A percentile compares a stretch with the other conserved stretches of the same genome.
These are phyloP conservation scores for Aphaenogaster rudis DNA, from an alignment of 1,140 invertebrate species.

Conservation along the genomic window DNA sequence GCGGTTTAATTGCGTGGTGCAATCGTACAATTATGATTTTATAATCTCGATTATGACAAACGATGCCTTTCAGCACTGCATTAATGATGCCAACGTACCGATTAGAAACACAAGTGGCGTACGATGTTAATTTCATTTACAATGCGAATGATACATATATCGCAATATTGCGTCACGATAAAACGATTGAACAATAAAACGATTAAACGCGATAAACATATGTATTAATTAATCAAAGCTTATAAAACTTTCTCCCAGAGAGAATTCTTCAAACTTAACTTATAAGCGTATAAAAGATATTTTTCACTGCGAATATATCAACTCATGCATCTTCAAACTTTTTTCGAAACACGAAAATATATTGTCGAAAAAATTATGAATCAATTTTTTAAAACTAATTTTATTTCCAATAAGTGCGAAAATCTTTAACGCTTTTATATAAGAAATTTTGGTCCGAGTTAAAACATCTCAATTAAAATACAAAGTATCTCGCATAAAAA, in stretches of 20 bases:
- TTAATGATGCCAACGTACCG: slow-evolving; percentile 20
- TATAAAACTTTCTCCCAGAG: not conserved
- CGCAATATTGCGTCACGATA: not conserved
- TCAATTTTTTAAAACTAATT: slow-evolving; percentile 1
- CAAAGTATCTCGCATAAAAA: not conserved
- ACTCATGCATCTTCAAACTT: not conserved
- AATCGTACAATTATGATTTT: slow-evolving; percentile 28
- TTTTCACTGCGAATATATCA: not conserved
- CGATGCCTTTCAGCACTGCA: slow-evolving; percentile 1
- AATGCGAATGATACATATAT: not conserved
- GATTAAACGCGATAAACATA: not conserved
- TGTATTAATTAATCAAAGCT: slow-evolving; percentile 13
- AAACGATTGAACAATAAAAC: too few species aligned
- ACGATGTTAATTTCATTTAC: slow-evolving; percentile 46
- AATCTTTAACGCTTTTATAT: not conserved
- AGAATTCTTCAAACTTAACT: not conserved
- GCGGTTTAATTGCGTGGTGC: slow-evolving; percentile 8
- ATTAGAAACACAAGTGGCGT: slow-evolving; percentile 29
- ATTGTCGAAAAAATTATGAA: not conserved
- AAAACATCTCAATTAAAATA: not conserved
- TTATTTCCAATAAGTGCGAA: not conserved
- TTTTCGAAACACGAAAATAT: not conserved
- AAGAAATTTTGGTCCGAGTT: not conserved
- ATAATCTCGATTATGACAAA: slow-evolving; percentile 24
- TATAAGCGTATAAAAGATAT: not conserved